Evolutionary conservation across 1,140 invertebrate species (phyloP), one percentile per base, ranked within the genome.

Genomic region (Gryon sp.): DNA sequence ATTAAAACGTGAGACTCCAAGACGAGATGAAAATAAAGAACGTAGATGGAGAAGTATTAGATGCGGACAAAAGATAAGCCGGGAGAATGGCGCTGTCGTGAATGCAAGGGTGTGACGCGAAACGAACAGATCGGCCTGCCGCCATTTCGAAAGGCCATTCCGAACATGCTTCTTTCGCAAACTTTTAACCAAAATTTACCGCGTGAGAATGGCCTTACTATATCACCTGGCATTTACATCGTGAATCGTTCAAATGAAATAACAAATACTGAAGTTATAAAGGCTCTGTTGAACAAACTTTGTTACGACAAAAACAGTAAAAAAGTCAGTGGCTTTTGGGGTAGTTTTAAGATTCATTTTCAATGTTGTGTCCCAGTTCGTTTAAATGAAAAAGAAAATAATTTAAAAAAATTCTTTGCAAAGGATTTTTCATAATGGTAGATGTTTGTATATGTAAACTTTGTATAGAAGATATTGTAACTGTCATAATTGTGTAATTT

Each of bases 101-200:
- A 81, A 81, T 73, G 68, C 78, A 77, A 73, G 80, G 78, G 80
- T 78, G 78, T 80, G 80, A 80, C 72, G 68, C 72, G 63, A 78
- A 70, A 78, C 50, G 77, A 79, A 76, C 43, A 32, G 59, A 45
- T 66, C 66, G 55, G 32, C n/a, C 30, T 62, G 28, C 59, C 78
- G 78, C 75, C 78, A 80, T 81, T 78, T 78, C 66, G 72, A 81
- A 81, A 80, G 72, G 63, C 59, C 57, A 78, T 24, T 20, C 46
- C 22, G 20, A 28, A 30, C 65, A 53, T 30, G 34, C 34, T 32
- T 57, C 15, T 57, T 48, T 68, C 52, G 63, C n/a, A 32, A 65
- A 65, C 46, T 43, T 65, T 43, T 43, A 36, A 65, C n/a, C 40
- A 34, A 65, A 60, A 60, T 60, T 60, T 16, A 60, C 11, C 34